These are phyloP conservation scores for Rhegmatorhina hoffmannsi DNA, from an alignment of 2,113 vertebrate species.

Conservation along the genomic window DNA sequence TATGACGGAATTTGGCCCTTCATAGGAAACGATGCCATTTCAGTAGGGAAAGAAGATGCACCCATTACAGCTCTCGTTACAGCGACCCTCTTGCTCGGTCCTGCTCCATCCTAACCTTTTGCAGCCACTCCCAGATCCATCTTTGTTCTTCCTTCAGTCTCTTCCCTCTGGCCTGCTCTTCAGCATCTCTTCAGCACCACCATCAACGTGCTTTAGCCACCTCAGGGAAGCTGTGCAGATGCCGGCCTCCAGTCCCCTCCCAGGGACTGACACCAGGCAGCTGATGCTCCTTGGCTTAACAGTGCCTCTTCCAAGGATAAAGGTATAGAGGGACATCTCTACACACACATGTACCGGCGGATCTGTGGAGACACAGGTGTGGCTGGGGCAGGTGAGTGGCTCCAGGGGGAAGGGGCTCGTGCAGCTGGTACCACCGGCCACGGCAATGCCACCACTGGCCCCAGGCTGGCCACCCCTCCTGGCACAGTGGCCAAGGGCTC, in stretches of 20 bases:
- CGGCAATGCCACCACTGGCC: accelerated
- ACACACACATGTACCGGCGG: not conserved
- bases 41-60: not conserved
- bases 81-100: not conserved
- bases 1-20: not conserved
- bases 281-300: accelerated
- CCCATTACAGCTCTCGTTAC: not conserved
- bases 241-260: not conserved
- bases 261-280: not conserved
- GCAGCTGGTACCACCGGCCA: not conserved
- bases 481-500: accelerated
- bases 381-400: not conserved
- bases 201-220: not conserved
- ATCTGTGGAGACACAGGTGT: accelerated
- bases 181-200: not conserved
- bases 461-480: not conserved
- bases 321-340: not conserved
- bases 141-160: not conserved
- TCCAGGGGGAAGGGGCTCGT: not conserved
- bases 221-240: not conserved
- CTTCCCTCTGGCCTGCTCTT: not conserved
- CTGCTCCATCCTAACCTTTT: not conserved
- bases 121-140: not conserved
- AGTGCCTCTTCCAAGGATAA: not conserved
- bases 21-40: not conserved